These are phyloP conservation scores for Tachina grossa DNA, from an alignment of 2,888 invertebrate genomes.

Conservation along the genomic window DNA sequence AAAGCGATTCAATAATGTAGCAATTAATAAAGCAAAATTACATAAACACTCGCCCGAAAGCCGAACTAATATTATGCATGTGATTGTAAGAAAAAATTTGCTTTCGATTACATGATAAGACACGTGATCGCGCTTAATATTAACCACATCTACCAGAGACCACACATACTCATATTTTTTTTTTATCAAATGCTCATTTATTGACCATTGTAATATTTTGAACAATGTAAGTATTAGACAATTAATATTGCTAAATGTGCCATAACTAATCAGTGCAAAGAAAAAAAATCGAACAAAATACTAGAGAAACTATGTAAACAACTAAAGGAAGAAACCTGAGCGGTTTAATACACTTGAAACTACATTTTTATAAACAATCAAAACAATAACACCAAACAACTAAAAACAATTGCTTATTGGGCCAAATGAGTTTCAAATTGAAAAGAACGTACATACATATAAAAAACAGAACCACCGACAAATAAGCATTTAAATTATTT, in stretches of 20 bases:
- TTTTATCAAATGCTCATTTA: constrained; percentile 20
- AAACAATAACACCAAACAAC: constrained; percentile 69
- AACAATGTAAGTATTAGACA: constrained; percentile 40
- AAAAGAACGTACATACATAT: constrained; percentile 35
- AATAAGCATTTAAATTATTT: constrained; percentile 67
- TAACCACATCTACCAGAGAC: not conserved
- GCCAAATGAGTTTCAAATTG: constrained; percentile 67
- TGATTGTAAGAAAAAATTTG: not conserved
- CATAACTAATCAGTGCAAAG: constrained; percentile 54
- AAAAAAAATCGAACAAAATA: constrained; percentile 13
- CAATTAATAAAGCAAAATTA: too few species aligned
- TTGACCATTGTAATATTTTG: constrained; percentile 31
- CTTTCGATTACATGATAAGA: not conserved
- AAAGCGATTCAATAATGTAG: too few species aligned
- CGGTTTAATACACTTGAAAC: constrained; percentile 57
- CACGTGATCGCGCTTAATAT: too few species aligned
- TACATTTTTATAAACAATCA: constrained; percentile 65
- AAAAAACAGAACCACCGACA: constrained; percentile 46
- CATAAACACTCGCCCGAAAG: too few species aligned
- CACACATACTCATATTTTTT: constrained; percentile 18
- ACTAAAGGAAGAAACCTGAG: constrained; percentile 38
- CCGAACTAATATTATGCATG: too few species aligned
- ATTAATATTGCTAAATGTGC: constrained; percentile 58
- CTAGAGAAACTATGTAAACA: not conserved
- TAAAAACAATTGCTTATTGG: constrained; percentile 58